phyloP scores from a whole-genome alignment of 2,113 vertebrate genomes.

The Andinoacara biseriatus region DNA sequence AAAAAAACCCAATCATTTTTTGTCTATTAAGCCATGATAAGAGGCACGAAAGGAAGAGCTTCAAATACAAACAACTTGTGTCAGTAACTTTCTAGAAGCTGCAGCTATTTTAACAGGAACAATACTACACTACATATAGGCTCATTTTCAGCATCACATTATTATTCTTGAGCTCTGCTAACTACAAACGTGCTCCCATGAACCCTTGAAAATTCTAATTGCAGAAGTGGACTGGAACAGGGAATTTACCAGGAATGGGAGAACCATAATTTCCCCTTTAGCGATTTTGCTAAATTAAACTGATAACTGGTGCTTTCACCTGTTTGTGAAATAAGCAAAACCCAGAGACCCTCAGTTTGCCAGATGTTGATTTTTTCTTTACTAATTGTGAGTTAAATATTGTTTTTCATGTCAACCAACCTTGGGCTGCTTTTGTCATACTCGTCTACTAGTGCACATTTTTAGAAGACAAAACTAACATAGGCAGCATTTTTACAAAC shows the following conservation, averaged over 20 bases:
- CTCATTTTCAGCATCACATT: no score
- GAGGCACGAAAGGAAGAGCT: not conserved
- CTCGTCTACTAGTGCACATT: not conserved
- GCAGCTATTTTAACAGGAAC: not conserved
- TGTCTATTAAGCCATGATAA: not conserved
- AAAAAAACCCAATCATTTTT: not conserved
- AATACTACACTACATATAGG: not conserved
- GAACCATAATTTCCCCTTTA: not conserved
- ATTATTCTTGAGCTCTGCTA: no score
- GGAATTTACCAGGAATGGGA: no score
- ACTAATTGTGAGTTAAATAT: no score
- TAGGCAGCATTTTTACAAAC: not conserved
- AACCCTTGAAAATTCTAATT: no score
- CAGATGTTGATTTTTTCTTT: not conserved
- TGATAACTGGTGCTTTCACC: not conserved
- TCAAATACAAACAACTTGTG: not conserved
- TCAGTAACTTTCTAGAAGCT: not conserved
- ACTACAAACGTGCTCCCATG: no score
- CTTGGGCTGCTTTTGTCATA: not conserved
- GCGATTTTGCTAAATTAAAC: not conserved
- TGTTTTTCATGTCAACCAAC: not conserved
- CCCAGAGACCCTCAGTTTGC: not conserved
- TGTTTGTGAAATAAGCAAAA: not conserved
- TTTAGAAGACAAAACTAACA: not conserved
- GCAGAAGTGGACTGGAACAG: no score